Evolutionary conservation across 1,140 invertebrate genomes (phyloP).

Genomic region (Aphaenogaster rudis): DNA sequence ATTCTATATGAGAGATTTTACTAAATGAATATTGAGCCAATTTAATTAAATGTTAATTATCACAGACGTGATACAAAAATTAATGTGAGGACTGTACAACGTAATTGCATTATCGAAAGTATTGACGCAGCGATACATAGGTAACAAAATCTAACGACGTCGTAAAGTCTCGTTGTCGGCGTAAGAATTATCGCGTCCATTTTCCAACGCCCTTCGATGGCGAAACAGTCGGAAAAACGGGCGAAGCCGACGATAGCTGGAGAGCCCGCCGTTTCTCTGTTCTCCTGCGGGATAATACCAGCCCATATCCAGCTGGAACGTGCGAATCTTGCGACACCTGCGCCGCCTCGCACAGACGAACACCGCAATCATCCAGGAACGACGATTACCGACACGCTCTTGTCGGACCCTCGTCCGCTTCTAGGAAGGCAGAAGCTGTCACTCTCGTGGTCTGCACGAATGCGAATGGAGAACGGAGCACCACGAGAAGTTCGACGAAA

Average conservation of each 20-base stretch:
- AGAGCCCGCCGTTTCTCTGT: conserved; percentile 49
- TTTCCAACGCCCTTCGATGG: conserved; percentile 58
- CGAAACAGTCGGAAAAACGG: conserved; percentile 73
- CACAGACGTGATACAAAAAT: not conserved
- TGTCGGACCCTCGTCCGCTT: conserved; percentile 61
- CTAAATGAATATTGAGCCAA: not conserved
- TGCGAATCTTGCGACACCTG: conserved; percentile 77
- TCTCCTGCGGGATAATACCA: conserved; percentile 67
- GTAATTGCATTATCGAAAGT: not conserved
- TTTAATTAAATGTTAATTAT: conserved; percentile 27
- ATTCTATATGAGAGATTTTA: not conserved
- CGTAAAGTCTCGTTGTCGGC: conserved; percentile 61
- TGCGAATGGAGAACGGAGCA: conserved; percentile 59
- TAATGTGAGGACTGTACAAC: not conserved
- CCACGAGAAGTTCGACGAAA: conserved; percentile 41
- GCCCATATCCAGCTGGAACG: conserved; percentile 75
- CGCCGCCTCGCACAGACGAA: conserved; percentile 67
- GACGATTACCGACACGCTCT: conserved; percentile 77
- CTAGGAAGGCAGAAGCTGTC: conserved; percentile 69
- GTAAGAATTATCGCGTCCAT: conserved; percentile 67
- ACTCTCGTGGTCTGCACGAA: conserved; percentile 54
- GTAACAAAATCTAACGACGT: conserved; percentile 41
- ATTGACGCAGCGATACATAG: not conserved
- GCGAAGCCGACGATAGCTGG: conserved; percentile 48
- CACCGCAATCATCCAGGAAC: conserved; percentile 78